Conservation (phyloP, 2,113 vertebrate species). For the Rhinolophus ferrumequinum region DNA sequence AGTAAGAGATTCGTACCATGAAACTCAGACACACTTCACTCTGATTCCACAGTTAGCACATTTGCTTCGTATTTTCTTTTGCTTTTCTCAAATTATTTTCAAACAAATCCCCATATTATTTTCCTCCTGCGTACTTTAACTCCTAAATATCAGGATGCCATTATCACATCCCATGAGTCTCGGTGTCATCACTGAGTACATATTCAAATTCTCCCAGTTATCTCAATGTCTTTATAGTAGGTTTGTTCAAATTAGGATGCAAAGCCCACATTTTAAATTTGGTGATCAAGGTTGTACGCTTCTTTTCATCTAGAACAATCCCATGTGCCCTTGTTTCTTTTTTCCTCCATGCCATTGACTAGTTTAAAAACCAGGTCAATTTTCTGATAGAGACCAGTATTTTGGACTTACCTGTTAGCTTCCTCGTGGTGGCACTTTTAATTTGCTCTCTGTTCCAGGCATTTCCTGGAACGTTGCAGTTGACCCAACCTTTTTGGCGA, state of each 20-base stretch:
- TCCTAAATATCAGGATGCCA: not conserved
- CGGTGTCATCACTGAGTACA: not conserved
- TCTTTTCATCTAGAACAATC: not conserved
- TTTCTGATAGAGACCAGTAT: not conserved
- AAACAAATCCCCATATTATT: not conserved
- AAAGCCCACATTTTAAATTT: not conserved
- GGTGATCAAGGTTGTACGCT: not conserved
- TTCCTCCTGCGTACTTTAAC: not conserved
- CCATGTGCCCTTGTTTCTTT: not conserved
- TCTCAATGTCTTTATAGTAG: not conserved
- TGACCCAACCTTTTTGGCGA: not conserved
- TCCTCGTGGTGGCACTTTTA: not conserved
- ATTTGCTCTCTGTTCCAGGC: not conserved
- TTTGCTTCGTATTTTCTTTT: not conserved
- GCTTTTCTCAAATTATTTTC: constrained; percentile 1
- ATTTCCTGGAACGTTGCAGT: fast-evolving
- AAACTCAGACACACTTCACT: not conserved
- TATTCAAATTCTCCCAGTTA: not conserved
- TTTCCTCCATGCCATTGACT: not conserved
- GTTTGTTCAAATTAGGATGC: not conserved
- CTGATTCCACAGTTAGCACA: not conserved
- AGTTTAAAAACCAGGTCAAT: not conserved
- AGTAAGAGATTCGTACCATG: not conserved
- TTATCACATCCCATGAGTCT: not conserved
- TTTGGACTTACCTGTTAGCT: not conserved